Evolutionary conservation across 1,140 invertebrate species (phyloP).

Genomic region (Mizuhopecten yessoensis): DNA sequence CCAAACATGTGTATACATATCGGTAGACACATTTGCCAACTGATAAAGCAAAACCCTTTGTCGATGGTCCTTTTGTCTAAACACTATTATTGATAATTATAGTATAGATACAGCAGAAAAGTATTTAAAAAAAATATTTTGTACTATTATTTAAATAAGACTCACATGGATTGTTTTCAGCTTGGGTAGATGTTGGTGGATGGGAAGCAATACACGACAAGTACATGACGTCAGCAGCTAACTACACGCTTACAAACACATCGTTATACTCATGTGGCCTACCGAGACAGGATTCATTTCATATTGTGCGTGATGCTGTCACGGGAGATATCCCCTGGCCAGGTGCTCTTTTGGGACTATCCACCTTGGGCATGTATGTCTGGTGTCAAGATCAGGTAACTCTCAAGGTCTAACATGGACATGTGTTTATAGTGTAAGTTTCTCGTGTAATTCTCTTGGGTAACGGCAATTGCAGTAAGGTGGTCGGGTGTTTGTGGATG

Average conservation of each 20-base stretch:
- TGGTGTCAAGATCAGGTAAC: constrained; percentile 86
- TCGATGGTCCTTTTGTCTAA: too few species aligned
- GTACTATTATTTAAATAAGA: background rate
- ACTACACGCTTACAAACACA: constrained; percentile 63
- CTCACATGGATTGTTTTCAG: constrained; percentile 56
- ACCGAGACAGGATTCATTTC: constrained; percentile 82
- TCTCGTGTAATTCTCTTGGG: too few species aligned
- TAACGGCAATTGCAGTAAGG: too few species aligned
- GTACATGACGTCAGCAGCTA: constrained; percentile 82
- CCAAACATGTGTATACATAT: too few species aligned
- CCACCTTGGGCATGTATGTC: constrained; percentile 85
- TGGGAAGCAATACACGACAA: constrained; percentile 79
- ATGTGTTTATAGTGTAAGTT: too few species aligned
- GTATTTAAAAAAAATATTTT: too few species aligned
- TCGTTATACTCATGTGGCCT: constrained; percentile 66
- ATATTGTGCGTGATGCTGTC: constrained; percentile 83
- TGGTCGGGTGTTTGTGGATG: too few species aligned
- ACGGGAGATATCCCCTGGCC: constrained; percentile 85
- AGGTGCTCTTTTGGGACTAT: constrained; percentile 85
- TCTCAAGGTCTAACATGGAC: too few species aligned
- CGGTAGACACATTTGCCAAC: too few species aligned
- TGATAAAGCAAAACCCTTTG: too few species aligned
- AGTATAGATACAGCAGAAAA: too few species aligned
- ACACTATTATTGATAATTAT: too few species aligned
- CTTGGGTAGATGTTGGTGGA: constrained; percentile 82